Base-by-base conservation (phyloP, 2,888 invertebrate genomes). In the Cactoblastis cactorum region DNA sequence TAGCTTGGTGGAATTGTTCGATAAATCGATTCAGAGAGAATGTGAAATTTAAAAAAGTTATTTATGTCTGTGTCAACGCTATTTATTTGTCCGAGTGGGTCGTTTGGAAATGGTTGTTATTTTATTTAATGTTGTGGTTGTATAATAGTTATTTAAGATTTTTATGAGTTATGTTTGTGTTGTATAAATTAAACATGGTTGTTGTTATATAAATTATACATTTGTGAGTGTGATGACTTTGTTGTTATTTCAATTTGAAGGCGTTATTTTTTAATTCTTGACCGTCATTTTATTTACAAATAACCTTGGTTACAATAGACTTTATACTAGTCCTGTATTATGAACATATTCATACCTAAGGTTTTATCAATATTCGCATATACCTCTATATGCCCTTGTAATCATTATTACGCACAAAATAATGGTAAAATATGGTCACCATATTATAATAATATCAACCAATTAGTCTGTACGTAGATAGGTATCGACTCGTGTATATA, bases 331-430 rank as follows among this genome's bases (percentile, higher is more conserved):
- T 4, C 28, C 28, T 28, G 28, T 28, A 28, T 9, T 9, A 6
- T 1, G 28, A 28, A 32, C 17, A 11, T 43, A 28, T 43, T 43
- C 15, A 43, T 28, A 43, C 28, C 14, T 14, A 24, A 41, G 9
- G 9, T 43, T 28, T 28, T 28, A 43, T 15, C 28, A 22, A 22
- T 5, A 14, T 28, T 9, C 9, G 22, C 5, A 24, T 17, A 17
- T 3, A 18, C n/a, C 18, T 46, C 2, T 6, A 45, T 37, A 45
- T 33, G 18, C 43, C 28, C 43, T 17, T n/a, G 15, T 28, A 28
- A 3, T 17, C 11, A 17, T 43, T 28, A 28, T 17, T 43, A n/a
- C 43, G 43, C 43, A 43, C 43, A 43, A 43, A 43, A 24, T 15
- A 14, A 43, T 15, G 14, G 15, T 43, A 43, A 37, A 37, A 37